Percentiles rank a stretch among this genome's conserved stretches.
Evolutionary conservation across 2,113 vertebrate genomes (phyloP).

Genomic region (Erythrocebus patas): DNA sequence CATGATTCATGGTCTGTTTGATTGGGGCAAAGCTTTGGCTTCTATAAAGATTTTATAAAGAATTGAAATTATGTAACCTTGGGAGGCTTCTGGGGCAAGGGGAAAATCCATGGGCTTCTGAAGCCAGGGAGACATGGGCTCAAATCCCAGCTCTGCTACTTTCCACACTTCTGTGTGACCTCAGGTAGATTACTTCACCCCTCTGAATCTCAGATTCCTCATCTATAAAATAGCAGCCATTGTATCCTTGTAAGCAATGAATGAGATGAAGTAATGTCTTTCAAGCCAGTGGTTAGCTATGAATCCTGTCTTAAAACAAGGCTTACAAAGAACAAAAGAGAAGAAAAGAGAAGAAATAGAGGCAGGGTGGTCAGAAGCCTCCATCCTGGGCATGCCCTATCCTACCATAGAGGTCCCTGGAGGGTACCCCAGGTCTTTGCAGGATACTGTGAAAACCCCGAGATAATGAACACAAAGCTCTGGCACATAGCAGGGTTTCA

Average conservation of each 20-base stretch:
- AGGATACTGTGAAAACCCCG: neutral
- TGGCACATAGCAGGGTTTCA: neutral
- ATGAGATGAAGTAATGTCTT: neutral
- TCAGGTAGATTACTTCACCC: neutral
- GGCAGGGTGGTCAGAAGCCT: neutral
- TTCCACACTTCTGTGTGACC: neutral
- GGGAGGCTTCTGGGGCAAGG: neutral
- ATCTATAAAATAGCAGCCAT: neutral
- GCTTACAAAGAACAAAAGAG: neutral
- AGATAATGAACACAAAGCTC: neutral
- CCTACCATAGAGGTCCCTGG: too few species aligned
- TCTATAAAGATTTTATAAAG: neutral
- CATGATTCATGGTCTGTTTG: neutral
- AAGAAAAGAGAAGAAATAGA: neutral
- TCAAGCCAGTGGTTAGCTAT: neutral
- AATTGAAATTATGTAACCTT: neutral
- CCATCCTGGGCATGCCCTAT: neutral
- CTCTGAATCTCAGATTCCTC: neutral
- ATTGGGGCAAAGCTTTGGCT: neutral
- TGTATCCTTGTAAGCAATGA: accelerated
- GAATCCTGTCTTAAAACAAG: neutral
- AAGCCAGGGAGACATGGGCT: neutral
- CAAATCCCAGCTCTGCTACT: neutral
- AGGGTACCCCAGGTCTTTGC: neutral
- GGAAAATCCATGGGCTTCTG: neutral